Base-by-base conservation (phyloP, 2,888 invertebrate genomes). In the Drosophila meridionalis region DNA sequence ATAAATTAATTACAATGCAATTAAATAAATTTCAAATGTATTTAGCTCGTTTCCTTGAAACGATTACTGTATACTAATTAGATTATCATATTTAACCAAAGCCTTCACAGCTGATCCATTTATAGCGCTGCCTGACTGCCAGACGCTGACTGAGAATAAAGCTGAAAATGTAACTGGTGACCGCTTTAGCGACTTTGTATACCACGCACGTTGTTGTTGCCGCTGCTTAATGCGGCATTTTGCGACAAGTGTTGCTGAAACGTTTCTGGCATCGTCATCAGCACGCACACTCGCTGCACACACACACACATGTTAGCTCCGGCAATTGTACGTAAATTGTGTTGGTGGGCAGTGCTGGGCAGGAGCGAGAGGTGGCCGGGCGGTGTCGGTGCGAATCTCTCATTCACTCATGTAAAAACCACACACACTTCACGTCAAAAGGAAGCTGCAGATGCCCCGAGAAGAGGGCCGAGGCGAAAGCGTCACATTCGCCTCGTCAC, bases 161-260 rank as follows among this genome's bases (percentile, higher is more conserved):
- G 42, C 55, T 52, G 62, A 38, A 58, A 73, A 34, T 52, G 62
- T 52, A 20, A 26, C 55, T 62, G 73, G 48, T 71, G 57, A 56
- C 56, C 75, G 60, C 73, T 66, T 79, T 69, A 80, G 80, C 72
- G 80, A 87, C 82, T 86, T 87, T 76, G 83, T 86, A 87, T 76
- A 87, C 82, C 70, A 69, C 72, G 85, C 87, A 86, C 87, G 83
- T 87, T 78, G 78, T 78, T 78, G 78, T 78, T 75, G 78, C 59
- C 75, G 65, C 66, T 78, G 75, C 64, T 72, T 87, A 85, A 85
- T 85, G 85, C 87, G 87, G 87, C 87, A 87, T 85, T 85, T 85
- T 85, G 87, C 81, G 87, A 85, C 85, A 87, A 85, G 87, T 85
- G 87, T 85, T 85, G 84, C 83, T 86, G 86, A 73, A 86, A 82